Evolutionary conservation across 2,888 invertebrate genomes (phyloP).

Genomic region (Acleris laterana): DNA sequence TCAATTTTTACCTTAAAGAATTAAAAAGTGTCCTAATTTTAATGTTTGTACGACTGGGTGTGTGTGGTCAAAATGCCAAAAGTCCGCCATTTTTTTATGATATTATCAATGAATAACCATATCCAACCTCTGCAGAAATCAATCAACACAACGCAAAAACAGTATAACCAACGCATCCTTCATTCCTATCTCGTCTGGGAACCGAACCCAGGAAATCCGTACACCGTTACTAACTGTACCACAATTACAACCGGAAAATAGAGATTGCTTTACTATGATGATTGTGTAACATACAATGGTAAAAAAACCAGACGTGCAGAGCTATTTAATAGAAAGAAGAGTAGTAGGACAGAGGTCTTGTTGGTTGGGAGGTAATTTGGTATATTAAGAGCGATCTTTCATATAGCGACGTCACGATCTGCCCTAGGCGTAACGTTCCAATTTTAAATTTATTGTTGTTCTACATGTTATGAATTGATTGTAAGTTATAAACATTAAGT

Average conservation of each 20-base stretch:
- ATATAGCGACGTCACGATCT: conserved; percentile 76
- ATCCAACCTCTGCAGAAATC: conserved; percentile 6
- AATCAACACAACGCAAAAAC: conserved; percentile 9
- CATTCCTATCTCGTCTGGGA: conserved; percentile 68
- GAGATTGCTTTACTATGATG: conserved; percentile 73
- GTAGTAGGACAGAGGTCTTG: conserved; percentile 44
- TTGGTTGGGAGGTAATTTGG: conserved; percentile 43
- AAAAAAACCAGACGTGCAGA: conserved; percentile 4
- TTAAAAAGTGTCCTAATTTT: no score
- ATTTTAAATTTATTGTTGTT: conserved; percentile 59
- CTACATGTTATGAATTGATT: not conserved
- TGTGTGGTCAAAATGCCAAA: no score
- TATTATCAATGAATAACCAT: not conserved
- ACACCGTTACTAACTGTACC: conserved; percentile 60
- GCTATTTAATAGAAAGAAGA: not conserved
- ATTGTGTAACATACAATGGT: conserved; percentile 56
- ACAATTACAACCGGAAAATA: conserved; percentile 71
- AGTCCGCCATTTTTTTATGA: no score
- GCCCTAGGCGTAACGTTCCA: conserved; percentile 67
- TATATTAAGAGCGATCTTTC: conserved; percentile 71
- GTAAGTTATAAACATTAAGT: not conserved
- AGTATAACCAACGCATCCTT: conserved; percentile 11
- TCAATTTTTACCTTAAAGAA: no score
- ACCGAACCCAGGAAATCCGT: conserved; percentile 76
- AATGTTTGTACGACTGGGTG: no score